These are phyloP conservation scores for Machimus atricapillus DNA, from an alignment of 2,888 invertebrate genomes.

Conservation along the genomic window DNA sequence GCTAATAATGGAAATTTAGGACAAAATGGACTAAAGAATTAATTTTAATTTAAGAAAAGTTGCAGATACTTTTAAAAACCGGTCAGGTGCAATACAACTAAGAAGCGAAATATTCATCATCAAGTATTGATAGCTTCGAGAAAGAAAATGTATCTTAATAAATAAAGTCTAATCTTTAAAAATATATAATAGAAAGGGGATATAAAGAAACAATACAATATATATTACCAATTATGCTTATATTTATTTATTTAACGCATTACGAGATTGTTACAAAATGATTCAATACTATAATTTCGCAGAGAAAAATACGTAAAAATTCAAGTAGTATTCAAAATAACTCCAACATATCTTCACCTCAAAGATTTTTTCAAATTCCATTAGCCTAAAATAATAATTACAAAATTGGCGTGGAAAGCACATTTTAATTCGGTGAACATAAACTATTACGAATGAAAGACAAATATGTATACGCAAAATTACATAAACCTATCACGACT, in stretches of 20 bases:
- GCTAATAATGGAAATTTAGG: not conserved
- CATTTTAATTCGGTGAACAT: not conserved
- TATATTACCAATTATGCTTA: too few relatives aligned
- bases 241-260: too few relatives aligned
- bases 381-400: not conserved
- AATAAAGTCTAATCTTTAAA: too few relatives aligned
- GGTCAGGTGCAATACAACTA: not conserved
- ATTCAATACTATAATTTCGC: too few relatives aligned
- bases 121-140: too few relatives aligned
- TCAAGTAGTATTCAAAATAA: not conserved
- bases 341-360: not conserved
- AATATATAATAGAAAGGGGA: too few relatives aligned
- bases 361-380: not conserved
- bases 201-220: too few relatives aligned
- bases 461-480: not conserved
- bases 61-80: not conserved
- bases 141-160: too few relatives aligned
- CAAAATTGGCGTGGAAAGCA: not conserved
- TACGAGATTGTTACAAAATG: too few relatives aligned
- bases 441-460: not conserved
- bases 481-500: not conserved
- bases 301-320: not conserved
- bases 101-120: not conserved
- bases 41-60: too few relatives aligned
- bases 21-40: not conserved